Percentiles rank a stretch among this genome's conserved stretches.
Conservation (phyloP, 1,140 invertebrate genomes). For the Papilio machaon region DNA sequence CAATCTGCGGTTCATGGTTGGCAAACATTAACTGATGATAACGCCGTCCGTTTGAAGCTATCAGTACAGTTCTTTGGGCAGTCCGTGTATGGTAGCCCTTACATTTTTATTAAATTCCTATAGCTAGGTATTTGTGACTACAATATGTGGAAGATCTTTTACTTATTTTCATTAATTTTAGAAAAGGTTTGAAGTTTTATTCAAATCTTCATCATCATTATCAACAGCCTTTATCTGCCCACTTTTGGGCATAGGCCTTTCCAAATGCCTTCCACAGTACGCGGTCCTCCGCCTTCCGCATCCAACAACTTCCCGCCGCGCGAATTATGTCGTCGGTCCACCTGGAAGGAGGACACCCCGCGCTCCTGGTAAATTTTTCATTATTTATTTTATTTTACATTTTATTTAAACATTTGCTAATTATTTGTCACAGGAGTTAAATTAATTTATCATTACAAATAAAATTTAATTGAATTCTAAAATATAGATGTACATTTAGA, state of each 20-base stretch:
- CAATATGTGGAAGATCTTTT: not conserved
- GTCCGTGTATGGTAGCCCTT: not conserved
- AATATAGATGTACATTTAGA: not conserved
- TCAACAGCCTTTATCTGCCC: too few relatives aligned
- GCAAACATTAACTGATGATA: too few relatives aligned
- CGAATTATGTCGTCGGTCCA: too few relatives aligned
- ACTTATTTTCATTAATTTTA: not conserved
- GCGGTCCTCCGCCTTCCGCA: too few relatives aligned
- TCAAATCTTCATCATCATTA: not conserved
- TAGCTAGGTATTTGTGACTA: not conserved
- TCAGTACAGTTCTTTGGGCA: not conserved
- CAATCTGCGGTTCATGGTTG: too few relatives aligned
- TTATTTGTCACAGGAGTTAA: not conserved
- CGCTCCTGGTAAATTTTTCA: too few relatives aligned
- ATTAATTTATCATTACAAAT: slow-evolving; percentile 1
- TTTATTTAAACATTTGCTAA: not conserved
- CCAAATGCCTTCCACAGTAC: too few relatives aligned
- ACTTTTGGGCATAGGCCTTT: too few relatives aligned
- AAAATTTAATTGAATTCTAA: slow-evolving; percentile 6
- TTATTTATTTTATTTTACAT: not conserved
- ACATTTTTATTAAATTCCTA: not conserved
- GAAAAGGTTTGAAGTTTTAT: not conserved
- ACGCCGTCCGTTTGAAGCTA: not conserved
- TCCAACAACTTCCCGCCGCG: too few relatives aligned
- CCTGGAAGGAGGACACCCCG: too few relatives aligned